Conservation (phyloP, 2,113 vertebrate genomes). For the Trichechus manatus region DNA sequence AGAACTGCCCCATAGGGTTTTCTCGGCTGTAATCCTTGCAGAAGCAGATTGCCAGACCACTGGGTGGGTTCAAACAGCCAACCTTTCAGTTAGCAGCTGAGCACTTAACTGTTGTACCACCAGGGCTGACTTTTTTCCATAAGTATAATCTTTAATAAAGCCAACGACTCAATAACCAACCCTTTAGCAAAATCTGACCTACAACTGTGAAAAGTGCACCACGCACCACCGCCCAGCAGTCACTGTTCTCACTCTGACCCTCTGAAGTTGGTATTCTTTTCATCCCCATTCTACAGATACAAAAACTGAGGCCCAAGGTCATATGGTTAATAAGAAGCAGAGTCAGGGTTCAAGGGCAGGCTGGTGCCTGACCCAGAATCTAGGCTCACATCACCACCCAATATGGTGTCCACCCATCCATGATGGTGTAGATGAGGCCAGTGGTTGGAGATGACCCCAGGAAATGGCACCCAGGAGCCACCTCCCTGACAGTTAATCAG, state of each 20-base stretch:
- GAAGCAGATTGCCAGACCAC: not conserved
- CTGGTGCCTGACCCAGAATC: not conserved
- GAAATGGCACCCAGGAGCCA: not conserved
- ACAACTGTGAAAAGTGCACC: not conserved
- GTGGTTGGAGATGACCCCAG: not conserved
- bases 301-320: not conserved
- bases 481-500: not conserved
- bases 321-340: accelerated
- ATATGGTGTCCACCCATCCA: accelerated
- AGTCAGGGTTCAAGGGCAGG: not conserved
- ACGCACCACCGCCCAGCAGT: accelerated
- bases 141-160: not conserved
- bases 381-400: not conserved
- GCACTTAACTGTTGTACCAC: not conserved
- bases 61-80: not conserved
- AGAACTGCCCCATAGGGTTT: not conserved
- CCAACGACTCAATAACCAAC: not conserved
- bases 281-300: not conserved
- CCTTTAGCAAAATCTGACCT: not conserved
- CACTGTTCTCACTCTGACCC: not conserved
- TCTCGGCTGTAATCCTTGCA: not conserved
- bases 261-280: accelerated
- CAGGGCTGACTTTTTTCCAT: not conserved
- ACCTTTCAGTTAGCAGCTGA: not conserved
- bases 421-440: accelerated